phyloP scores from a whole-genome alignment of 2,113 vertebrate genomes.

The Platichthys flesus region DNA sequence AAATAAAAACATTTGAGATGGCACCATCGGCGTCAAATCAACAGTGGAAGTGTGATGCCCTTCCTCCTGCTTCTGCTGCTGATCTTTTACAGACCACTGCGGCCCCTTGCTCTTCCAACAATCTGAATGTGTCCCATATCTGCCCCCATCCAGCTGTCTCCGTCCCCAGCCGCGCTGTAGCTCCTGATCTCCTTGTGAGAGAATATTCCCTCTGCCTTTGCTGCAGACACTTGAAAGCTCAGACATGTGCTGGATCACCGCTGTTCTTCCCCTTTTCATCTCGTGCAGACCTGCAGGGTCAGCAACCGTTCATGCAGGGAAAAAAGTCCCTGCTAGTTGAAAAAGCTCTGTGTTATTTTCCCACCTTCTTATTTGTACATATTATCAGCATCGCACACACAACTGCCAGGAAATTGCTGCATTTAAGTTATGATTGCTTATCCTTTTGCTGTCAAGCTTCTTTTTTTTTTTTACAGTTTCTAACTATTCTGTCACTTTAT shows the following conservation, averaged over 20 bases:
- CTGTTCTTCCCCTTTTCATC: conserved; percentile 39
- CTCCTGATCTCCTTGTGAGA: conserved; percentile 46
- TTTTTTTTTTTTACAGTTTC: background rate
- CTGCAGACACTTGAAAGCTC: conserved; percentile 52
- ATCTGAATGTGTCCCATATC: conserved; percentile 16
- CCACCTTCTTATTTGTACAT: background rate
- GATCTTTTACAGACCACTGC: conserved; percentile 15
- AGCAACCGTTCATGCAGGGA: conserved; percentile 16
- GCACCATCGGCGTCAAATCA: no score
- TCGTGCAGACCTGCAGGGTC: conserved; percentile 28
- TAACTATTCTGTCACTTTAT: background rate
- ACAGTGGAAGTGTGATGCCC: background rate
- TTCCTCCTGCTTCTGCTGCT: conserved; percentile 16
- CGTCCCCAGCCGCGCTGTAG: background rate
- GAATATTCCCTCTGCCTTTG: conserved; percentile 57
- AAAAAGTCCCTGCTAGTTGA: conserved; percentile 14
- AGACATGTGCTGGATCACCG: conserved; percentile 34
- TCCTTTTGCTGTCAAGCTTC: background rate
- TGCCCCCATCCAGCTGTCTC: conserved; percentile 26
- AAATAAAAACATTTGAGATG: no score
- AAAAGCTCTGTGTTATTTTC: conserved; percentile 5
- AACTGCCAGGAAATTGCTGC: background rate
- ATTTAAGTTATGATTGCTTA: conserved; percentile 13
- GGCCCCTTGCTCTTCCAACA: background rate
- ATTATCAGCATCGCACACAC: background rate